Evolutionary conservation across 2,888 invertebrate genomes (phyloP).

Genomic region (Parelbella ahira): DNA sequence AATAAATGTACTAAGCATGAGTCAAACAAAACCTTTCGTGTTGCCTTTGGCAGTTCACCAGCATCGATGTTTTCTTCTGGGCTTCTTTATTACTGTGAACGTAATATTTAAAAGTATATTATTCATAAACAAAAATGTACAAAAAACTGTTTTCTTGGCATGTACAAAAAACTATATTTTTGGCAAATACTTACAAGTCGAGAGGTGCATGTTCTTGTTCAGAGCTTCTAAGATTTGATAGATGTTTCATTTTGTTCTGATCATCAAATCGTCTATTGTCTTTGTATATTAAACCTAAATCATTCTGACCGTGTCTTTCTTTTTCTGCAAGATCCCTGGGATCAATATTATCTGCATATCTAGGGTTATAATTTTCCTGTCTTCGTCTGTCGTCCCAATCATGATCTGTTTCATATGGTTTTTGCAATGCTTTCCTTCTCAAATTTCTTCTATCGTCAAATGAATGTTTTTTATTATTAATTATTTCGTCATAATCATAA

Average conservation of each 20-base stretch:
- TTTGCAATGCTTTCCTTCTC: conserved; percentile 58
- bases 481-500: conserved; percentile 63
- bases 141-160: too few relatives aligned
- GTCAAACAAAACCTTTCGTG: conserved; percentile 59
- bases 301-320: conserved; percentile 45
- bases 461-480: conserved; percentile 52
- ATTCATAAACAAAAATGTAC: too few relatives aligned
- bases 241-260: conserved; percentile 40
- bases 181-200: conserved; percentile 30
- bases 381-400: conserved; percentile 51
- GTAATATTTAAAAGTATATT: not conserved
- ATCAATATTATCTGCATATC: conserved; percentile 52
- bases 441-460: conserved; percentile 61
- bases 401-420: conserved; percentile 47
- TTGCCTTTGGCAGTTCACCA: conserved; percentile 60
- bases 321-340: conserved; percentile 40
- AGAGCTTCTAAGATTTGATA: conserved; percentile 43
- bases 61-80: conserved; percentile 48
- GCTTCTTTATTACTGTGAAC: conserved; percentile 55
- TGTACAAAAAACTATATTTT: too few relatives aligned
- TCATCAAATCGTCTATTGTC: conserved; percentile 49
- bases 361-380: conserved; percentile 48
- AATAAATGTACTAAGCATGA: too few relatives aligned
- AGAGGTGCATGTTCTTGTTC: conserved; percentile 43
- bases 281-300: conserved; percentile 39